Evolutionary conservation across 2,888 invertebrate genomes (phyloP).

Genomic region (Netelia fuscicornis): DNA sequence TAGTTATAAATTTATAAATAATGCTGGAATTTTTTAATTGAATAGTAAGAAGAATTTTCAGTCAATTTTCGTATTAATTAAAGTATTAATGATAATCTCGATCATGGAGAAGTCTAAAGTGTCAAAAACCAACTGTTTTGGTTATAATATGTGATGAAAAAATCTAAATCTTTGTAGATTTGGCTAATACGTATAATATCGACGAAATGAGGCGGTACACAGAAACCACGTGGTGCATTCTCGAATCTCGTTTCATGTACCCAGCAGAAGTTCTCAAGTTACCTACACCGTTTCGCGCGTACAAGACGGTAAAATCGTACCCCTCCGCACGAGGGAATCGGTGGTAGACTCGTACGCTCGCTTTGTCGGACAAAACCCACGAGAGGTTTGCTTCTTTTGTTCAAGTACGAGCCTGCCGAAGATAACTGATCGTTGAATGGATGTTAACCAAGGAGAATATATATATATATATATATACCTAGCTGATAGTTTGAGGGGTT

Average conservation of each 20-base stretch:
- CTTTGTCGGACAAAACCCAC: slow-evolving; percentile 42
- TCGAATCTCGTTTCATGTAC: slow-evolving; percentile 42
- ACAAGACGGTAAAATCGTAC: neutral
- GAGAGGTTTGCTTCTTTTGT: slow-evolving; percentile 47
- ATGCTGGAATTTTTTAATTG: too few relatives aligned
- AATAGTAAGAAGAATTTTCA: too few relatives aligned
- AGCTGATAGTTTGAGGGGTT: slow-evolving; percentile 7
- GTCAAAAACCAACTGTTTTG: neutral
- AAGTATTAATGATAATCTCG: neutral
- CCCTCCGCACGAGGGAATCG: slow-evolving; percentile 28
- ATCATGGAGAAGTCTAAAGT: neutral
- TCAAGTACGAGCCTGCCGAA: slow-evolving; percentile 44
- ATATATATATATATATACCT: neutral
- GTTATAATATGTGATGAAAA: neutral
- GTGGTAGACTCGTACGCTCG: slow-evolving; percentile 29
- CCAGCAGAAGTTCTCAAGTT: slow-evolving; percentile 46
- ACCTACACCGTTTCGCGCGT: slow-evolving; percentile 46
- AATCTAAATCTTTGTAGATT: slow-evolving; percentile 7
- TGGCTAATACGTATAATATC: neutral
- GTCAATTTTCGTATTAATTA: too few relatives aligned
- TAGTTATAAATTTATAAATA: too few relatives aligned
- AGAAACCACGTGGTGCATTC: slow-evolving; percentile 19
- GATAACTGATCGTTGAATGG: slow-evolving; percentile 59
- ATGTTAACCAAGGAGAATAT: slow-evolving; percentile 26
- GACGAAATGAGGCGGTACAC: slow-evolving; percentile 17